Evolutionary conservation across 2,797 vertebrate species (phyloP), one percentile per base, ranked within the genome.

Genomic region (Silurus lanzhouensis): DNA sequence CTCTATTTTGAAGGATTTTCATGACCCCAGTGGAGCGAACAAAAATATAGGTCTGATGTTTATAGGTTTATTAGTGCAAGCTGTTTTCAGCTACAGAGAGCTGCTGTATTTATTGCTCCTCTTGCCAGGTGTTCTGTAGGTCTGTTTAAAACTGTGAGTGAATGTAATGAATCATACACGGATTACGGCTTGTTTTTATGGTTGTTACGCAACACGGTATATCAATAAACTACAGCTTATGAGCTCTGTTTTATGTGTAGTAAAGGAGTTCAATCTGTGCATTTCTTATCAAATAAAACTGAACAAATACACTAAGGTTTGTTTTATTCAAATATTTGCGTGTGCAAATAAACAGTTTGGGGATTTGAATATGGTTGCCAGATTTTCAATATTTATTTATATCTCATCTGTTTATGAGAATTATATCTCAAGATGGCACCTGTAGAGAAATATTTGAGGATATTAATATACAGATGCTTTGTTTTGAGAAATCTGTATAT

Each of bases 221-320:
- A 75, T 84, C 52, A 89, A 87, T 87, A 89, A 87, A 84, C 76
- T 46, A 22, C 4, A 25, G n/a, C 52, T 82, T 84, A 71, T 78
- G 20, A 55, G 25, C 84, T 72, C 22, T 9, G 9, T 77, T 68
- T 60, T 57, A 70, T 48, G 55, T 58, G 19, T 38, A 64, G 48
- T 46, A 71, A 71, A 61, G 6, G 5, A 22, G 12, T 78, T 44
- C 57, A 61, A 22, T 31, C 5, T 70, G 48, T 82, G 20, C 7
- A 44, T 60, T 82, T 60, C 19, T 38, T 68, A 17, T 6, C 57
- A 38, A 38, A 38, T 38, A 38, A 38, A 38, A 38, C 38, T 38
- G 38, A 38, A 52, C 48, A 52, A 52, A 52, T 10, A 38, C 38
- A 38, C 38, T 4, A 52, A 52, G 48, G 4, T 52, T 52, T 52